These are phyloP conservation scores for Gandaritis pyraliata DNA, from an alignment of 2,888 invertebrate genomes.

Conservation along the genomic window DNA sequence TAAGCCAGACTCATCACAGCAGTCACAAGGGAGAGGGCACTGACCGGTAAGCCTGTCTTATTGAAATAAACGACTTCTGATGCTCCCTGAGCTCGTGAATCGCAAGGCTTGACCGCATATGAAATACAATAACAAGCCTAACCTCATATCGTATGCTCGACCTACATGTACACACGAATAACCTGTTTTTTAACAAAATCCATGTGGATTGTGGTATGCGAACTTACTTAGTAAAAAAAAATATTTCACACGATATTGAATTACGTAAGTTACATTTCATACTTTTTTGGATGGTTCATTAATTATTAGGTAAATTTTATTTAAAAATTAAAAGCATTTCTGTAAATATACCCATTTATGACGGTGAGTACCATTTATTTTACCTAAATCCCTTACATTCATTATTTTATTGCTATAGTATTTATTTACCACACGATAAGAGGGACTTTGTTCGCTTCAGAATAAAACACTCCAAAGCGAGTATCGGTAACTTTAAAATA, in stretches of 20 bases:
- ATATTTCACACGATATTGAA: background rate
- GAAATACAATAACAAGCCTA: slow-evolving; percentile 32
- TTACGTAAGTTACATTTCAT: too few species aligned
- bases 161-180: slow-evolving; percentile 16
- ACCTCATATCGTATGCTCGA: slow-evolving; percentile 38
- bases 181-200: slow-evolving; percentile 9
- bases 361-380: too few species aligned
- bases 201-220: background rate
- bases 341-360: too few species aligned
- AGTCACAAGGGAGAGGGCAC: slow-evolving; percentile 54
- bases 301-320: too few species aligned
- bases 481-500: slow-evolving; percentile 52
- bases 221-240: slow-evolving; percentile 1
- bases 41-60: slow-evolving; percentile 63
- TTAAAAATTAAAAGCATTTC: too few species aligned
- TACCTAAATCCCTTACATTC: too few species aligned
- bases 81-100: slow-evolving; percentile 47
- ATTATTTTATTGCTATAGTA: too few species aligned
- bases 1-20: slow-evolving; percentile 50
- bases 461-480: slow-evolving; percentile 32
- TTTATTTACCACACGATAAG: too few species aligned
- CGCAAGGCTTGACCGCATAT: slow-evolving; percentile 37
- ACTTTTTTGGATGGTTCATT: too few species aligned
- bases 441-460: slow-evolving; percentile 13
- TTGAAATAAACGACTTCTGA: slow-evolving; percentile 67